Evolutionary conservation across 2,888 invertebrate species (phyloP).

Genomic region (Drosophila maculinotata): DNA sequence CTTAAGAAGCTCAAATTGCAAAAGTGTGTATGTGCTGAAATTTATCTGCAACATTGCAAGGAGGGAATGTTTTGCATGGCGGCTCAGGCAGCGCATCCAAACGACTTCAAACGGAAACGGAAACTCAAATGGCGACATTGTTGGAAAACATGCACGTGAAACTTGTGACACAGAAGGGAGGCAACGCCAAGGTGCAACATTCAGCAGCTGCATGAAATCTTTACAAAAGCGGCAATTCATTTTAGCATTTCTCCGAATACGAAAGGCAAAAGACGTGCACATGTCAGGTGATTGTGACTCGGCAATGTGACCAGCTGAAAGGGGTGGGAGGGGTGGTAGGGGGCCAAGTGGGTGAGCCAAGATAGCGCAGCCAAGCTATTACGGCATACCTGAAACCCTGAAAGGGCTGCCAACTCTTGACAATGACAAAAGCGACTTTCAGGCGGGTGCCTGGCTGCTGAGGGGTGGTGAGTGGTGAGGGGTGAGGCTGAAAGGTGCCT

Average conservation of each 20-base stretch:
- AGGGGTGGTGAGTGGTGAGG: not conserved
- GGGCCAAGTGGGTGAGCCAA: conserved; percentile 35
- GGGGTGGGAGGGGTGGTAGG: not conserved
- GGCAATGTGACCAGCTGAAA: conserved; percentile 16
- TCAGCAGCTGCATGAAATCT: conserved; percentile 68
- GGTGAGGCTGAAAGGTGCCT: conserved; percentile 6
- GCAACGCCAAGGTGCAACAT: conserved; percentile 35
- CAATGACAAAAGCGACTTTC: conserved; percentile 55
- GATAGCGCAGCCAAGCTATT: conserved; percentile 49
- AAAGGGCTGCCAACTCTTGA: conserved; percentile 55
- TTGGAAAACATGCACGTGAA: conserved; percentile 78
- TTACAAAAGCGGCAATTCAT: conserved; percentile 79
- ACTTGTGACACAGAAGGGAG: conserved; percentile 69
- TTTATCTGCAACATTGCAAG: conserved; percentile 57
- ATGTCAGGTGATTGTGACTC: conserved; percentile 66
- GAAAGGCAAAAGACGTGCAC: conserved; percentile 67
- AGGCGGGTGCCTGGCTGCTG: not conserved
- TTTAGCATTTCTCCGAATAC: conserved; percentile 70
- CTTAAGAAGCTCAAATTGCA: conserved; percentile 61
- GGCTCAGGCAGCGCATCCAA: conserved; percentile 50
- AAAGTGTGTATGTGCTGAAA: conserved; percentile 35
- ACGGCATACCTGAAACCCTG: conserved; percentile 52
- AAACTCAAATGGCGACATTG: conserved; percentile 70
- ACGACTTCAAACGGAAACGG: conserved; percentile 57
- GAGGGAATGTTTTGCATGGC: conserved; percentile 55